A percentile compares a stretch with the other conserved stretches of the same genome.
These are phyloP conservation scores for Mesorhabditis spiculigera DNA, from an alignment of 2,888 invertebrate genomes.

Conservation along the genomic window DNA sequence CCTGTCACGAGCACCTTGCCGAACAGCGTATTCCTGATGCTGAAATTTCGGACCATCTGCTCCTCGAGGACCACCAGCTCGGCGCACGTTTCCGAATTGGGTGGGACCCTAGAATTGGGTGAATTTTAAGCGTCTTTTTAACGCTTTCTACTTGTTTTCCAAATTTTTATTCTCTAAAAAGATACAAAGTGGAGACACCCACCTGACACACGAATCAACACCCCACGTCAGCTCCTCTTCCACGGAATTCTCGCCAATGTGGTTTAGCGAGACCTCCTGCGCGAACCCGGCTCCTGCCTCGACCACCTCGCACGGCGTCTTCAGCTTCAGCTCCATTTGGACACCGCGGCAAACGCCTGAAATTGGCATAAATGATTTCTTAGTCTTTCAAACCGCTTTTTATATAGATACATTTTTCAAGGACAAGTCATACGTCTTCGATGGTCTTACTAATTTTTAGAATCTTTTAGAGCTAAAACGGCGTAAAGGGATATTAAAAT, in stretches of 20 bases:
- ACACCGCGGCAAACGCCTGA: slow-evolving; percentile 39
- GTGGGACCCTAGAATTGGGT: slow-evolving; percentile 48
- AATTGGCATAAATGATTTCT: too few species aligned
- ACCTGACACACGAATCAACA: slow-evolving; percentile 58
- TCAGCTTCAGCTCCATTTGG: slow-evolving; percentile 56
- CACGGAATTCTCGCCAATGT: slow-evolving; percentile 57
- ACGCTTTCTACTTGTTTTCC: background rate
- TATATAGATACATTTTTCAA: background rate
- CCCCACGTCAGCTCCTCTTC: slow-evolving; percentile 60
- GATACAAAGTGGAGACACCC: background rate
- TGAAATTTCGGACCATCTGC: slow-evolving; percentile 57
- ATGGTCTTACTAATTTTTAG: too few species aligned
- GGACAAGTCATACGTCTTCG: background rate
- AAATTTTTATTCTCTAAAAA: background rate
- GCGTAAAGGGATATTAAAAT: too few species aligned
- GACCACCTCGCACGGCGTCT: slow-evolving; percentile 60
- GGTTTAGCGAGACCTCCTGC: slow-evolving; percentile 59
- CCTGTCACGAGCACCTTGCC: slow-evolving; percentile 55
- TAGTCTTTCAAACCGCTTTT: background rate
- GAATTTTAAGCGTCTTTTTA: background rate
- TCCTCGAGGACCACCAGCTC: slow-evolving; percentile 59
- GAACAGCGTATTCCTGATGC: slow-evolving; percentile 56
- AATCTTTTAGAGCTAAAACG: too few species aligned
- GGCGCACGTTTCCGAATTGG: slow-evolving; percentile 58
- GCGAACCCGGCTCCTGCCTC: slow-evolving; percentile 61